Conservation (phyloP, 2,113 vertebrate species). For the Chaetodon trifascialis region DNA sequence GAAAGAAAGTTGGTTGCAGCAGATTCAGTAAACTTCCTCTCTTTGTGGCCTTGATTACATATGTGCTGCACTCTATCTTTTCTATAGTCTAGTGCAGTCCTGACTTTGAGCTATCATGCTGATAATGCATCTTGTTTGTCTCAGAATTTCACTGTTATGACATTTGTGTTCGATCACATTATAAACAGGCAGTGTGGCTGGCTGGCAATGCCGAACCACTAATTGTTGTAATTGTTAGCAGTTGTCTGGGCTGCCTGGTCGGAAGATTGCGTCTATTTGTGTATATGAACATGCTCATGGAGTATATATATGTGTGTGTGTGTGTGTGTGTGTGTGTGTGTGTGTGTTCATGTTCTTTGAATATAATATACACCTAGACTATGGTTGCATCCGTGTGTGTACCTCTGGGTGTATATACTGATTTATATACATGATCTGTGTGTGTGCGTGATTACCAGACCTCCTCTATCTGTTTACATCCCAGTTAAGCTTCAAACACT, state of each 20-base stretch:
- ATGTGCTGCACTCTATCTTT: not conserved
- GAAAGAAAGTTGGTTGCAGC: not conserved
- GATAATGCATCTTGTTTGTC: slow-evolving; percentile 97
- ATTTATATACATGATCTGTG: not conserved
- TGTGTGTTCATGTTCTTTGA: slow-evolving; percentile 56
- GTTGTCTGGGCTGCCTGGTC: slow-evolving; percentile 91
- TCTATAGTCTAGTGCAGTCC: not conserved
- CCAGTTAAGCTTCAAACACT: slow-evolving; percentile 93
- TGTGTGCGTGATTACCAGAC: slow-evolving; percentile 82
- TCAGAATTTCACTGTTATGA: slow-evolving; percentile 97
- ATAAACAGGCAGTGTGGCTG: slow-evolving; percentile 95
- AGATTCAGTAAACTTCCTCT: slow-evolving; percentile 11
- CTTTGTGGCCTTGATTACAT: not conserved
- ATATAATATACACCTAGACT: not conserved
- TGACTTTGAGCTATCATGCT: slow-evolving; percentile 41
- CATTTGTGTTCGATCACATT: slow-evolving; percentile 97
- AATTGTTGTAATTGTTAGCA: slow-evolving; percentile 99
- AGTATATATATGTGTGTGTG: not conserved
- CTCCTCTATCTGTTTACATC: slow-evolving; percentile 95
- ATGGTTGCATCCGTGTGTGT: slow-evolving; percentile 72
- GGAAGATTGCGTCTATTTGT: slow-evolving; percentile 62
- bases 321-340: slow-evolving; percentile 6
- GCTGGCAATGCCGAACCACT: slow-evolving; percentile 95
- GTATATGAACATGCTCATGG: slow-evolving; percentile 6
- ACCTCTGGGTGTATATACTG: not conserved